phyloP scores from a whole-genome alignment of 2,113 vertebrate species.

The Nothobranchius kuhntae region DNA sequence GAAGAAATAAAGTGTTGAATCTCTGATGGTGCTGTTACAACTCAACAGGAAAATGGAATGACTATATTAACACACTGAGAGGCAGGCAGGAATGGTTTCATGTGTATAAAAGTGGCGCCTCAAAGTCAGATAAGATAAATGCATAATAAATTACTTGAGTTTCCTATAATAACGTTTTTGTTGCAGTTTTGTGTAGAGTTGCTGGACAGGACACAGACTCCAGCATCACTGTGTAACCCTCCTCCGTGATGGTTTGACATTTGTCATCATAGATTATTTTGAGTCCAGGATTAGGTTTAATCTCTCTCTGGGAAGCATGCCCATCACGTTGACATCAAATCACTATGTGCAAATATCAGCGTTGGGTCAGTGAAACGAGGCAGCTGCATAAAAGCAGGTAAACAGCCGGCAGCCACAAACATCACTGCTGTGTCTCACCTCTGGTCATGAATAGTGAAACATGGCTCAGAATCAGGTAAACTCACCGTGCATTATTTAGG shows the following conservation, averaged over 20 bases:
- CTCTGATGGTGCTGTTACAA: neutral
- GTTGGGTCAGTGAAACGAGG: constrained; percentile 12
- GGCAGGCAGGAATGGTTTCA: neutral
- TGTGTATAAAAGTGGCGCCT: no score
- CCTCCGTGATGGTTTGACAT: constrained; percentile 28
- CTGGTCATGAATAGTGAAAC: constrained; percentile 38
- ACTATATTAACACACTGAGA: no score
- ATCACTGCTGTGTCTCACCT: constrained; percentile 15
- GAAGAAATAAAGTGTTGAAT: neutral
- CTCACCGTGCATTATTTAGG: constrained; percentile 50
- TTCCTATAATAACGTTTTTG: neutral
- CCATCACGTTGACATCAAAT: constrained; percentile 31
- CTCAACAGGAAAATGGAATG: neutral
- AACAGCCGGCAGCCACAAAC: constrained; percentile 10
- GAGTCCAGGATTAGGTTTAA: constrained; percentile 42
- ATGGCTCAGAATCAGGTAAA: constrained; percentile 38
- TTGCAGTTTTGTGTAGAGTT: neutral
- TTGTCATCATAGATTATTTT: constrained; percentile 43
- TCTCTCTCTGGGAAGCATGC: constrained; percentile 29
- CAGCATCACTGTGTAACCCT: constrained; percentile 5
- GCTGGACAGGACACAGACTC: neutral
- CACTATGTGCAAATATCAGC: constrained; percentile 25
- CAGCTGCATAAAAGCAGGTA: constrained; percentile 17
- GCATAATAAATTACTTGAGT: neutral
- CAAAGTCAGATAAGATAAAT: neutral